Evolutionary conservation across 2,797 vertebrate genomes (phyloP).

Genomic region (Chelon labrosus): DNA sequence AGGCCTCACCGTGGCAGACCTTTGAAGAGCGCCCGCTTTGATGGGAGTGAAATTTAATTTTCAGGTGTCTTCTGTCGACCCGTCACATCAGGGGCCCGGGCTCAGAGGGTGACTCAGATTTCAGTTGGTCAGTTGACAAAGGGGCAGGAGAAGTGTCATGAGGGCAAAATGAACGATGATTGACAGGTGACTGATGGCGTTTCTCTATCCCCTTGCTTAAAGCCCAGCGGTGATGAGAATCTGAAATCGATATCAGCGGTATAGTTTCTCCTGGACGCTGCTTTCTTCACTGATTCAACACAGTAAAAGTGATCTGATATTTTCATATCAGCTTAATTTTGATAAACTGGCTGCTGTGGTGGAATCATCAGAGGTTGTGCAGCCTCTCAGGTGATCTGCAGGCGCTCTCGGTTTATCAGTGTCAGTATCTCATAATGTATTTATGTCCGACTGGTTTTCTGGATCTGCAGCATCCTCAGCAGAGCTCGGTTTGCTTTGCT

Average conservation of each 20-base stretch:
- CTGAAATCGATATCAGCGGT: conserved; percentile 49
- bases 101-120: neutral
- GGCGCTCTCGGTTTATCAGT: too few species aligned
- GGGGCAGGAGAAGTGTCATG: neutral
- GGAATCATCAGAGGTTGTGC: neutral
- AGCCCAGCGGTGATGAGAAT: conserved; percentile 8
- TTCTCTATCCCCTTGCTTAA: conserved; percentile 3
- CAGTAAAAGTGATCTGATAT: neutral
- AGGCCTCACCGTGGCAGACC: conserved; percentile 40
- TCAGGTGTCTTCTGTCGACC: conserved; percentile 19
- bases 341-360: neutral
- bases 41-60: conserved; percentile 60
- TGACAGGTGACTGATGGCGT: conserved; percentile 12
- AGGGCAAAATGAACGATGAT: neutral
- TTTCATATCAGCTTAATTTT: neutral
- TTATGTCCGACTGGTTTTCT: too few species aligned
- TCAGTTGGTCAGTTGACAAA: neutral
- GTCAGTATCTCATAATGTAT: too few species aligned
- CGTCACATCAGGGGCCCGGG: neutral
- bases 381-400: too few species aligned
- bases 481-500: too few species aligned
- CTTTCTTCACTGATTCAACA: conserved; percentile 4
- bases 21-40: conserved; percentile 73
- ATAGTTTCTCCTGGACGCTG: conserved; percentile 29
- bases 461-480: too few species aligned